A percentile compares a stretch with the other conserved stretches of the same genome.
Evolutionary conservation across 2,797 vertebrate genomes (phyloP).

Genomic region (Taenioides sp.): DNA sequence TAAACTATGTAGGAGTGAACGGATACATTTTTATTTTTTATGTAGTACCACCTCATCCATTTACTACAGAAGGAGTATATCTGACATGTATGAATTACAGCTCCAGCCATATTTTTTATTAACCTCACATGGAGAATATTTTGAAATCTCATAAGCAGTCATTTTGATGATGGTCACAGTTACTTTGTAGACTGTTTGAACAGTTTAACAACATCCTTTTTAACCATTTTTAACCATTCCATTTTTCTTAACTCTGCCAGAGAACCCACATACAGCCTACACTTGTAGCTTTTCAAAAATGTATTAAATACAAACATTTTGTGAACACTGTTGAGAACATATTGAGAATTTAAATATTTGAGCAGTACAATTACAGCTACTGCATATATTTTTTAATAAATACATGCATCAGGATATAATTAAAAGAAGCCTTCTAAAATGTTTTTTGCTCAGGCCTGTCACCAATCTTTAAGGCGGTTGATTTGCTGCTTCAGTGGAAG

Average conservation of each 20-base stretch:
- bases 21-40: constrained; percentile 35
- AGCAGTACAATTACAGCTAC: constrained; percentile 13
- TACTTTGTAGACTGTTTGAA: constrained; percentile 18
- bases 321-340: constrained; percentile 20
- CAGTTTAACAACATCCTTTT: constrained; percentile 22
- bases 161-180: constrained; percentile 8
- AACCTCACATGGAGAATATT: background rate
- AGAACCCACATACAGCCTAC: constrained; percentile 23
- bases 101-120: background rate
- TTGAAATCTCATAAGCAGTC: background rate
- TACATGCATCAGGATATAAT: constrained; percentile 20
- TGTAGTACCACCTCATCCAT: constrained; percentile 40
- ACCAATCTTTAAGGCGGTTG: constrained; percentile 22
- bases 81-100: constrained; percentile 15
- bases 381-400: constrained; percentile 11
- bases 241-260: constrained; percentile 32
- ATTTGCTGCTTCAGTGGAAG: constrained; percentile 48
- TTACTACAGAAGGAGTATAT: constrained; percentile 13
- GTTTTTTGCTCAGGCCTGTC: constrained; percentile 15
- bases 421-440: constrained; percentile 32
- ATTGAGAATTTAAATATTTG: constrained; percentile 16
- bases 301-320: constrained; percentile 16
- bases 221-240: constrained; percentile 4
- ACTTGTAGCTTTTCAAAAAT: constrained; percentile 26
- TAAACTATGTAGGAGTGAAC: constrained; percentile 41